These are phyloP conservation scores for Echiichthys vipera DNA, from an alignment of 2,797 vertebrate species.

Conservation along the genomic window DNA sequence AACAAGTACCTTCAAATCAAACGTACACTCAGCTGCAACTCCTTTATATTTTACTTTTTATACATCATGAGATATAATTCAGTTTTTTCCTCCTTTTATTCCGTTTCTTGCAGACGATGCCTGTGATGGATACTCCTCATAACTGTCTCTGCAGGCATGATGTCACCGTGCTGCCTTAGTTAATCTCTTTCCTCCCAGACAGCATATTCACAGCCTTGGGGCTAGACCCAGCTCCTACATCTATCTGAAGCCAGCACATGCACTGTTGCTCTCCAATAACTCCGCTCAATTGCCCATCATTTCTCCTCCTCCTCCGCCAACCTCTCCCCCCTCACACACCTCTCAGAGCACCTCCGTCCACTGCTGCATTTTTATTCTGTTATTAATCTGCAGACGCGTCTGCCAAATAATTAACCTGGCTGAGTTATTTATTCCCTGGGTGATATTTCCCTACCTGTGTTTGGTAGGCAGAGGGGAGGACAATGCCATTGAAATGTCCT, in stretches of 20 bases:
- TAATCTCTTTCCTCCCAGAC: slow-evolving; percentile 79
- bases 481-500: slow-evolving; percentile 76
- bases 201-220: slow-evolving; percentile 77
- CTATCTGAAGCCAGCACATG: slow-evolving; percentile 76
- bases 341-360: slow-evolving; percentile 58
- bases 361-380: slow-evolving; percentile 72
- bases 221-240: slow-evolving; percentile 67
- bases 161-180: slow-evolving; percentile 74
- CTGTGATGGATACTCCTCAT: slow-evolving; percentile 75
- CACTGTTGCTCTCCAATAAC: slow-evolving; percentile 80
- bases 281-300: slow-evolving; percentile 78
- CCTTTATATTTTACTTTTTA: slow-evolving; percentile 51
- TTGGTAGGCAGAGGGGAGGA: slow-evolving; percentile 67
- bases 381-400: slow-evolving; percentile 75
- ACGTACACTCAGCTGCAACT: slow-evolving; percentile 21
- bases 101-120: slow-evolving; percentile 49
- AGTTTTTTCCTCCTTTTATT: slow-evolving; percentile 29
- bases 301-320: slow-evolving; percentile 47
- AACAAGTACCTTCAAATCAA: slow-evolving; percentile 29
- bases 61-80: slow-evolving; percentile 46
- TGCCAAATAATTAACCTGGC: slow-evolving; percentile 85
- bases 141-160: slow-evolving; percentile 73
- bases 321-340: slow-evolving; percentile 40
- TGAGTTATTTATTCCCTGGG: slow-evolving; percentile 79
- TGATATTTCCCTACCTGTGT: slow-evolving; percentile 81